These are phyloP conservation scores for Rhynchophorus ferrugineus DNA, from an alignment of 1,140 invertebrate genomes.

Conservation along the genomic window DNA sequence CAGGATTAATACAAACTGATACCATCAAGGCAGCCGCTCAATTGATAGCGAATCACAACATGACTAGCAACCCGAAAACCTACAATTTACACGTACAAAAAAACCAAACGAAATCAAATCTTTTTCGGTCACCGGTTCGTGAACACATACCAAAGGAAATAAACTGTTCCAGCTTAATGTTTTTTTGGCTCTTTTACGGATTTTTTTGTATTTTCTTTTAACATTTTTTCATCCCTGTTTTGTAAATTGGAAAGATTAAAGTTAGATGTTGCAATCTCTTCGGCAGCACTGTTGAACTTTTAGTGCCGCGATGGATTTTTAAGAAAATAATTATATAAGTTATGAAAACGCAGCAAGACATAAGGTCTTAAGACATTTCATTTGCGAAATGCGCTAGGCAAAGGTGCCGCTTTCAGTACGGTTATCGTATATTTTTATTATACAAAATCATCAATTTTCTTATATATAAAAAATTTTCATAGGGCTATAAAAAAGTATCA, in stretches of 20 bases:
- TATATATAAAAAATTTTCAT: constrained; percentile 30
- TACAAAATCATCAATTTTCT: constrained; percentile 30
- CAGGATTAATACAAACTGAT: constrained; percentile 1
- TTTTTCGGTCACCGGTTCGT: constrained; percentile 10
- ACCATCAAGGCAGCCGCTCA: constrained; percentile 4
- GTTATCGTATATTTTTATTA: constrained; percentile 23
- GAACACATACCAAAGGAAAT: constrained; percentile 23
- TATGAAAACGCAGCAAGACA: constrained; percentile 40
- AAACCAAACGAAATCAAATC: constrained; percentile 22
- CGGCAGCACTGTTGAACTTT: constrained; percentile 24
- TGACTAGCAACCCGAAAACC: constrained; percentile 28
- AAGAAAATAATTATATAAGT: constrained; percentile 31
- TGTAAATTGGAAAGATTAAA: constrained; percentile 29
- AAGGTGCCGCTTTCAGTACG: constrained; percentile 27
- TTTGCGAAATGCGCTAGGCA: constrained; percentile 25
- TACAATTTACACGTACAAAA: constrained; percentile 23
- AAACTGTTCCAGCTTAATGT: constrained; percentile 33
- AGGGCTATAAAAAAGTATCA: constrained; percentile 39
- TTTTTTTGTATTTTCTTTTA: constrained; percentile 37
- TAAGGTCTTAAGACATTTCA: constrained; percentile 42
- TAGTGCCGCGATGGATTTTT: constrained; percentile 31
- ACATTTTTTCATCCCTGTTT: constrained; percentile 28
- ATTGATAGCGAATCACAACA: constrained; percentile 10
- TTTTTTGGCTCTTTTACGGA: constrained; percentile 33
- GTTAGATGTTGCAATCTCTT: constrained; percentile 39